Evolutionary conservation across 2,888 invertebrate species (phyloP).

Genomic region (Unio pictorum): DNA sequence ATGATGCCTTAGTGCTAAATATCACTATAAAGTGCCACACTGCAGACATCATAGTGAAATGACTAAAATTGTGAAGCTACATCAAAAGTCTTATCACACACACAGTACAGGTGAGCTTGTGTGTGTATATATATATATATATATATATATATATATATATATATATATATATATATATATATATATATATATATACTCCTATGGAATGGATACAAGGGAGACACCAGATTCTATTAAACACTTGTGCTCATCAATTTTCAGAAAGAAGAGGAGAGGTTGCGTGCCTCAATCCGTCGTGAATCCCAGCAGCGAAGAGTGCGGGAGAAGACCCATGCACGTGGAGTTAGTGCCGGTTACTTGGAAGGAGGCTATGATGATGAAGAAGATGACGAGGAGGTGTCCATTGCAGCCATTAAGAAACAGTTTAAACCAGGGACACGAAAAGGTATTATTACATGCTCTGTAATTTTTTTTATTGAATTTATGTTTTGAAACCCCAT

Average conservation of each 20-base stretch:
- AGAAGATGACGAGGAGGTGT: slow-evolving; percentile 90
- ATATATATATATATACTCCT: no score
- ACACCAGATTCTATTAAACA: no score
- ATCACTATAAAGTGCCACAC: no score
- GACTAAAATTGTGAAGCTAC: no score
- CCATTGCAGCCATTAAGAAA: slow-evolving; percentile 94
- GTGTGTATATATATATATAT: no score
- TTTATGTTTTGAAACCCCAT: background rate
- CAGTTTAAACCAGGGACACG: slow-evolving; percentile 80
- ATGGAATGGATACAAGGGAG: no score
- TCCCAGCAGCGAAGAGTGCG: slow-evolving; percentile 76
- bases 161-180: no score
- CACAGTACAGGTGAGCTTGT: no score
- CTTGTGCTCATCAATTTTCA: slow-evolving; percentile 62
- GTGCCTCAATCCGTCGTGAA: slow-evolving; percentile 87
- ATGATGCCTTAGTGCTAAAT: no score
- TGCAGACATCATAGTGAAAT: no score
- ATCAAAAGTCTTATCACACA: no score
- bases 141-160: no score
- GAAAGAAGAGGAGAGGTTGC: slow-evolving; percentile 97
- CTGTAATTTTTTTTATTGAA: background rate
- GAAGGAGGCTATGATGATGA: slow-evolving; percentile 84
- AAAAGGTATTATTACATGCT: slow-evolving; percentile 24
- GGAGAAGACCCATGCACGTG: slow-evolving; percentile 73
- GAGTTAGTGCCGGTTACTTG: slow-evolving; percentile 74